Evolutionary conservation across 2,113 vertebrate species (phyloP).

Genomic region (Brachypodius melanocephalos): DNA sequence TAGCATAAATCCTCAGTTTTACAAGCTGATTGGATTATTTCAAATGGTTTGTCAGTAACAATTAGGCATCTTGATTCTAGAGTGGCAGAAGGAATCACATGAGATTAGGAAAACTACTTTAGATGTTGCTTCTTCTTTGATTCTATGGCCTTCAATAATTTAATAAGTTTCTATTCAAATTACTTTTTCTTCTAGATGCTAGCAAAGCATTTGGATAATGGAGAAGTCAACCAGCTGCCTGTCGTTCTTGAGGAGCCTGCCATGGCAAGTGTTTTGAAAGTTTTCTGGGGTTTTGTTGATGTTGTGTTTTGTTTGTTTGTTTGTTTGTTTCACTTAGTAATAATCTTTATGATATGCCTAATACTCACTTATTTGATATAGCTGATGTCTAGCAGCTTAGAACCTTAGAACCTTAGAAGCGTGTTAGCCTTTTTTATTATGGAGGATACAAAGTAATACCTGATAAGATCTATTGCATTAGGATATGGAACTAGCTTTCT

Average conservation of each 20-base stretch:
- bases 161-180: background rate
- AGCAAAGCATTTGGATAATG: slow-evolving; percentile 62
- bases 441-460: background rate
- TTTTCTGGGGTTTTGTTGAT: background rate
- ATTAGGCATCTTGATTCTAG: background rate
- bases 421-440: background rate
- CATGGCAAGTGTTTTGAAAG: slow-evolving; percentile 63
- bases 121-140: background rate
- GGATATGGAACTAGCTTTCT: background rate
- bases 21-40: background rate
- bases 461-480: background rate
- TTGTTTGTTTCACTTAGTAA: background rate
- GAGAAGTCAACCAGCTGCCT: slow-evolving; percentile 70
- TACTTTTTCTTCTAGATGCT: slow-evolving; percentile 65
- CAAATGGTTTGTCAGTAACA: background rate
- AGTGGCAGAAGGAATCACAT: background rate
- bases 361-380: background rate
- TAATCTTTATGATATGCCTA: background rate
- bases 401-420: background rate
- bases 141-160: background rate
- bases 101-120: background rate
- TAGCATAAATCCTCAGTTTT: background rate
- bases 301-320: background rate
- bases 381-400: background rate
- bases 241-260: slow-evolving; percentile 68